These are phyloP conservation scores for Agrochola macilenta DNA, from an alignment of 2,888 invertebrate species.

Conservation along the genomic window DNA sequence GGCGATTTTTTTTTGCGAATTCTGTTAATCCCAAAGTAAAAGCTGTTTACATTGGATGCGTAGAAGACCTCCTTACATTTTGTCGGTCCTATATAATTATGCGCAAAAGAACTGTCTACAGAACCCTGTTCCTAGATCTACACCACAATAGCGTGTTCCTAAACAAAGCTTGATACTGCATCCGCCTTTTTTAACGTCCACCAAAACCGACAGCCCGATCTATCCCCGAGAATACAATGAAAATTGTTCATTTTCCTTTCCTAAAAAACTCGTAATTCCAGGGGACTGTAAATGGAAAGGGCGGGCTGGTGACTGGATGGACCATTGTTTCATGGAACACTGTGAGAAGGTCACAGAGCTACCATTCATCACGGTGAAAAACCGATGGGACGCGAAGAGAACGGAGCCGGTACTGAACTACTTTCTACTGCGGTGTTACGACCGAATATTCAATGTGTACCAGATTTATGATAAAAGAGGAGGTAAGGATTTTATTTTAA, in stretches of 20 bases:
- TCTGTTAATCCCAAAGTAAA: too few species aligned
- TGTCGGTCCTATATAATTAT: too few species aligned
- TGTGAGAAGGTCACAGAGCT: constrained; percentile 87
- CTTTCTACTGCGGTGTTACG: constrained; percentile 86
- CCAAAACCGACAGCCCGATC: constrained; percentile 8
- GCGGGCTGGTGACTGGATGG: constrained; percentile 91
- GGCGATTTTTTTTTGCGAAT: too few species aligned
- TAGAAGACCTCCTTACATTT: too few species aligned
- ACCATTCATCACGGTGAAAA: constrained; percentile 87
- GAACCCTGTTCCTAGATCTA: background rate
- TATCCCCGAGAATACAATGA: constrained; percentile 35
- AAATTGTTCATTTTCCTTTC: constrained; percentile 10
- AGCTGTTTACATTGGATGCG: too few species aligned
- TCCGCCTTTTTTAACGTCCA: constrained; percentile 16
- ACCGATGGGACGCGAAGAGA: constrained; percentile 87
- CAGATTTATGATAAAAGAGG: constrained; percentile 89
- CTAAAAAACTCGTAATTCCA: constrained; percentile 59
- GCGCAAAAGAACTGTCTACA: too few species aligned
- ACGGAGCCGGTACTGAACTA: constrained; percentile 88
- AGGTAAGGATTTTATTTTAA: constrained; percentile 72
- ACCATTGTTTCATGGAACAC: constrained; percentile 90
- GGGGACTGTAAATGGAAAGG: constrained; percentile 91
- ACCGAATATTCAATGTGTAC: constrained; percentile 88
- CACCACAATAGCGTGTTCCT: background rate
- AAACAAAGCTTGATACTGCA: constrained; percentile 1